Percentiles rank a stretch among this genome's conserved stretches.
Conservation (phyloP, 2,113 vertebrate species). For the Arvicanthis niloticus region DNA sequence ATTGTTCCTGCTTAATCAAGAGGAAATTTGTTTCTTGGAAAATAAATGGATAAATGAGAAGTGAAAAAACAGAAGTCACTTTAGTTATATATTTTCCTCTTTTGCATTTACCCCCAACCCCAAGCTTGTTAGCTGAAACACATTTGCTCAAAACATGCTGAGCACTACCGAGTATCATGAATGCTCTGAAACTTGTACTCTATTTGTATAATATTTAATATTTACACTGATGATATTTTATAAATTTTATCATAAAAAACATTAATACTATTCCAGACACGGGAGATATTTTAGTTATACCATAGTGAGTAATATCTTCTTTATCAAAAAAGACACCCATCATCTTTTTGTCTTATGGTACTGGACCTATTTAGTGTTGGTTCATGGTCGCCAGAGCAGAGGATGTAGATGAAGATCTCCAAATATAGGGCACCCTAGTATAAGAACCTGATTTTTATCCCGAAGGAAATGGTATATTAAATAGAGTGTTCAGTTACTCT, state of each 20-base stretch:
- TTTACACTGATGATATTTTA: not conserved
- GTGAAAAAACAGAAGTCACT: not conserved
- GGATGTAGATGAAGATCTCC: not conserved
- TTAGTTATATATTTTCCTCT: not conserved
- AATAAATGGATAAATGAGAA: not conserved
- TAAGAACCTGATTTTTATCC: not conserved
- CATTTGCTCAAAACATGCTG: constrained; percentile 32
- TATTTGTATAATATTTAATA: constrained; percentile 10
- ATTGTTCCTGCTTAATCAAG: not conserved
- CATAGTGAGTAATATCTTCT: not conserved
- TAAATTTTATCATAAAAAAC: constrained; percentile 3
- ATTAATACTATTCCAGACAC: not conserved
- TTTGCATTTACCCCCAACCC: not conserved
- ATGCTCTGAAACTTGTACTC: not conserved
- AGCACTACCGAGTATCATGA: not conserved
- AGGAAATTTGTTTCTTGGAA: not conserved
- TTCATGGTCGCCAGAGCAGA: not conserved
- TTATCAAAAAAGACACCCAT: not conserved
- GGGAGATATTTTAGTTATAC: not conserved
- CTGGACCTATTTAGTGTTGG: not conserved
- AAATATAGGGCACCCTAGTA: not conserved
- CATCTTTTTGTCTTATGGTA: not conserved
- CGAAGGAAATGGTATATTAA: not conserved
- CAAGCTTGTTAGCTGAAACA: not conserved
- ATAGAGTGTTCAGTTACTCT: not conserved